Evolutionary conservation across 1,140 invertebrate species (phyloP).

Genomic region (Bombus haemorrhoidalis): DNA sequence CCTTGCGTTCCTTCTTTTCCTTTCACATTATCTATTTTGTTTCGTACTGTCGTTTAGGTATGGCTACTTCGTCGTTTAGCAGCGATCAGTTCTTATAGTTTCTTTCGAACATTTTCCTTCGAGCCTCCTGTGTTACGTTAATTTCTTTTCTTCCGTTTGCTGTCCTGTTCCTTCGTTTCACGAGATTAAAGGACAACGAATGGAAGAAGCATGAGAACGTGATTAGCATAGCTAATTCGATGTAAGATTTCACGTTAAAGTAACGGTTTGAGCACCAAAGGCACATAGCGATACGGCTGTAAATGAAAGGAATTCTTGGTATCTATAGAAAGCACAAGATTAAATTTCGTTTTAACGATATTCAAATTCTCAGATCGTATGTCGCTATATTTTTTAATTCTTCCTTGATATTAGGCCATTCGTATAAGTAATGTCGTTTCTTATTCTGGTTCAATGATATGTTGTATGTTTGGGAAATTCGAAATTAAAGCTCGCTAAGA

Average conservation of each 20-base stretch:
- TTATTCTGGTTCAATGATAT: not conserved
- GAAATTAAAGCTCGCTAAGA: not conserved
- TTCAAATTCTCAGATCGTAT: not conserved
- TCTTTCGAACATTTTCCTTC: conserved; percentile 11
- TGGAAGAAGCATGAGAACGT: conserved; percentile 9
- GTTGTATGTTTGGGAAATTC: not conserved
- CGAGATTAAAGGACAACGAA: not conserved
- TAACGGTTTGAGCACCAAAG: not conserved
- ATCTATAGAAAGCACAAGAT: not conserved
- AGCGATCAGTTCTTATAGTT: conserved; percentile 31
- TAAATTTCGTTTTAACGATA: not conserved
- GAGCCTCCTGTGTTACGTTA: not conserved
- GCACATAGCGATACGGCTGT: not conserved
- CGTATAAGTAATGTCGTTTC: not conserved
- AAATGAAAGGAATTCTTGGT: not conserved
- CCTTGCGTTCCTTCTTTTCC: conserved; percentile 22
- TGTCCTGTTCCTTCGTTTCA: conserved; percentile 36
- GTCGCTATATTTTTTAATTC: not conserved
- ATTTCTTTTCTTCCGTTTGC: not conserved
- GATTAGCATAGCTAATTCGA: conserved; percentile 1
- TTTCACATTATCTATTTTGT: not conserved
- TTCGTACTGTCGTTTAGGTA: conserved; percentile 31
- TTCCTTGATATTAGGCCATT: not conserved
- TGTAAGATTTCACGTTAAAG: not conserved
- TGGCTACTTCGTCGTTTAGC: conserved; percentile 57